A percentile compares a stretch with the other conserved stretches of the same genome.
Evolutionary conservation across 37 sponge, comb jelly and placozoan genomes (phyloP).

Genomic region (Eunapius fragilis): DNA sequence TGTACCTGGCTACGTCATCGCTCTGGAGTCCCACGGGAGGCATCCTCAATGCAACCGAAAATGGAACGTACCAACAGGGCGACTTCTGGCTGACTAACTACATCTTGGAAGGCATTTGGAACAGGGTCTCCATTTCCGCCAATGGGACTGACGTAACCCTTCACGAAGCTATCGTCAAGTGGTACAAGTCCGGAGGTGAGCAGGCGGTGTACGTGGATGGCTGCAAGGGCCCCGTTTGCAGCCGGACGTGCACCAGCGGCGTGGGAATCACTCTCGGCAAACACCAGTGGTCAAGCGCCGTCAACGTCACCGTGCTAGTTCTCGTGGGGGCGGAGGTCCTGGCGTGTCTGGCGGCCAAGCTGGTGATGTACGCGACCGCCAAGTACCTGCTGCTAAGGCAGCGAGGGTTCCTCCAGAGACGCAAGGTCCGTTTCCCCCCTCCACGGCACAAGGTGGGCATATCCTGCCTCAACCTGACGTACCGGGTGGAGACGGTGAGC

Average conservation of each 20-base stretch:
- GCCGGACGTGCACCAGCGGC: conserved; percentile 24
- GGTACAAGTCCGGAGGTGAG: conserved; percentile 18
- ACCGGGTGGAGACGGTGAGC: conserved; percentile 24
- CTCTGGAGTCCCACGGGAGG: conserved; percentile 45
- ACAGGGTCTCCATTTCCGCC: conserved; percentile 1
- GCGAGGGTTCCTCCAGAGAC: conserved; percentile 8
- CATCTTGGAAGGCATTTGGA: conserved; percentile 37
- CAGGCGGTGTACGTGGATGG: conserved; percentile 19
- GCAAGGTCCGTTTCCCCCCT: conserved; percentile 28
- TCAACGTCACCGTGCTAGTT: conserved; percentile 15
- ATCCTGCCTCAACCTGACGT: conserved; percentile 44
- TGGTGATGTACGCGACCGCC: conserved; percentile 36
- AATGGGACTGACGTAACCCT: conserved; percentile 1
- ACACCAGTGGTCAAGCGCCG: neutral
- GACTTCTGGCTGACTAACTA: conserved; percentile 46
- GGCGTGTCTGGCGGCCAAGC: conserved; percentile 29
- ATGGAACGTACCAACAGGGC: neutral
- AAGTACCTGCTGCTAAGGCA: conserved; percentile 55
- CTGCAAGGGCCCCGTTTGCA: conserved; percentile 55
- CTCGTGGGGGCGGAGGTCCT: conserved; percentile 27
- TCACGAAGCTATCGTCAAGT: conserved; percentile 21
- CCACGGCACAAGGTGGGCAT: conserved; percentile 35
- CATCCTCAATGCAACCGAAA: conserved; percentile 6
- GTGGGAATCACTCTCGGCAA: conserved; percentile 1
- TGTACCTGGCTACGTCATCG: conserved; percentile 53